These are phyloP conservation scores for Ornithoptera priamus DNA, from an alignment of 2,888 invertebrate species.

Conservation along the genomic window DNA sequence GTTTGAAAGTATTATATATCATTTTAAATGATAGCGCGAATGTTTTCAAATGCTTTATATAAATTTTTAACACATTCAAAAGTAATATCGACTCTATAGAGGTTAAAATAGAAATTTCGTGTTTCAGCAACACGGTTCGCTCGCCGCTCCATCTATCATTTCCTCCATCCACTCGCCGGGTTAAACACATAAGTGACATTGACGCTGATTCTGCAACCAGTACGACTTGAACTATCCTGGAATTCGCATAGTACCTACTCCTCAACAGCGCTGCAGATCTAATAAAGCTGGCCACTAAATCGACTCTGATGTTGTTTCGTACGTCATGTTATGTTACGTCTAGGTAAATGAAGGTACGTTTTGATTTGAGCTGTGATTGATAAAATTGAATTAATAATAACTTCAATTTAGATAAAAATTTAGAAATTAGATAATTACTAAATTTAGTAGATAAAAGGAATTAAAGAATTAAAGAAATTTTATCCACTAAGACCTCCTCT, in stretches of 20 bases:
- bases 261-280: constrained; percentile 46
- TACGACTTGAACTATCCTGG: constrained; percentile 46
- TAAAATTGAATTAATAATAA: constrained; percentile 39
- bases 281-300: constrained; percentile 50
- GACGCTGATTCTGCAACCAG: constrained; percentile 66
- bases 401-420: background rate
- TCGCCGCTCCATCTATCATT: constrained; percentile 73
- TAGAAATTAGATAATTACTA: constrained; percentile 10
- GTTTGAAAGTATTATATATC: no score
- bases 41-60: no score
- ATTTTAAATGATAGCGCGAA: no score
- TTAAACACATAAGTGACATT: constrained; percentile 80
- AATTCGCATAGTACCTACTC: constrained; percentile 33
- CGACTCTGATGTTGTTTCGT: constrained; percentile 50
- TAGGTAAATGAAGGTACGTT: constrained; percentile 68
- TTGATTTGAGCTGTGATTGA: constrained; percentile 67
- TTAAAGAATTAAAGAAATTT: no score
- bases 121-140: constrained; percentile 61
- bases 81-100: constrained; percentile 51
- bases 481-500: no score
- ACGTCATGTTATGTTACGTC: constrained; percentile 63
- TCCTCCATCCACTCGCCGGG: constrained; percentile 79
- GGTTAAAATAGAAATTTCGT: constrained; percentile 46
- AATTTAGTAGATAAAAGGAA: no score
- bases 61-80: background rate